These are phyloP conservation scores for Oncopodura yosiiana DNA, from an alignment of 1,140 invertebrate genomes.

Conservation along the genomic window DNA sequence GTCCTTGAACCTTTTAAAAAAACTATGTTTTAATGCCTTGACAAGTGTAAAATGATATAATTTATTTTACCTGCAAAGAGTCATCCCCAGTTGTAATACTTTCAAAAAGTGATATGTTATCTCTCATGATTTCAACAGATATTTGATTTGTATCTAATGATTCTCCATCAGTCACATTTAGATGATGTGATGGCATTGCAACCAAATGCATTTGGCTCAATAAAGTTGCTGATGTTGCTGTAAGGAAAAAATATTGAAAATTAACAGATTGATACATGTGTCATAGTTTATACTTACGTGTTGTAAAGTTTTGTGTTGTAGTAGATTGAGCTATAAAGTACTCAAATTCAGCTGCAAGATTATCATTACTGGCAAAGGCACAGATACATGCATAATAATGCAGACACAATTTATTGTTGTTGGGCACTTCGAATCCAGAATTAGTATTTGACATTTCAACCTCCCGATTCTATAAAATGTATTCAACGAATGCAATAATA, in stretches of 20 bases:
- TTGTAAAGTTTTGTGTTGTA: constrained; percentile 2
- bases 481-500: not conserved
- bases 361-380: constrained; percentile 64
- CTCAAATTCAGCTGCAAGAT: constrained; percentile 57
- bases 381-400: constrained; percentile 63
- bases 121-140: constrained; percentile 31
- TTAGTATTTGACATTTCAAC: constrained; percentile 12
- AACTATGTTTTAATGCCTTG: too few relatives aligned
- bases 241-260: constrained; percentile 5
- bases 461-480: constrained; percentile 31
- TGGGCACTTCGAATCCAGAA: constrained; percentile 1
- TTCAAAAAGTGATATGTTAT: constrained; percentile 30
- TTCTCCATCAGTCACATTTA: not conserved
- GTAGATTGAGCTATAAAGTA: constrained; percentile 51
- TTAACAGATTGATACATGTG: not conserved
- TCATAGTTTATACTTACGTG: constrained; percentile 11
- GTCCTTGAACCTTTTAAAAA: too few relatives aligned
- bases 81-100: constrained; percentile 31
- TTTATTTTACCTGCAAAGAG: too few relatives aligned
- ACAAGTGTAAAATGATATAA: too few relatives aligned
- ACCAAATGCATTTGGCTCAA: constrained; percentile 29
- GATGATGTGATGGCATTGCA: not conserved
- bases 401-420: constrained; percentile 35
- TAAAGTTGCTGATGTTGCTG: constrained; percentile 17
- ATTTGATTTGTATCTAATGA: constrained; percentile 25